These are phyloP conservation scores for Andricus curvator DNA, from an alignment of 2,888 invertebrate species.

Conservation along the genomic window DNA sequence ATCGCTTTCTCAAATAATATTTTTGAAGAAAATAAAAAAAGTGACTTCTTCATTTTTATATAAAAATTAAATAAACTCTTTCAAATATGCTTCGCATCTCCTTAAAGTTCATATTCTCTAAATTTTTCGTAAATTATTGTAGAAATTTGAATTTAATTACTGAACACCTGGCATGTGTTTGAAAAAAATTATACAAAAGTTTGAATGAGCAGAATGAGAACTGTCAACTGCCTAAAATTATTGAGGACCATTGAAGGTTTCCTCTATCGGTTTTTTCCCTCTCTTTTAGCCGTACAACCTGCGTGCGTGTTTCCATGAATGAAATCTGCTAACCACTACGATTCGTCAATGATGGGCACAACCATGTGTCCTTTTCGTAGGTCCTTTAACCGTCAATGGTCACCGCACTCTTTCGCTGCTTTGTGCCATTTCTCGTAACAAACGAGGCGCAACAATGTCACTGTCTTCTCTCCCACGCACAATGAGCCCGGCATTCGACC, in stretches of 20 bases:
- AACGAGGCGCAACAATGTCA: slow-evolving; percentile 65
- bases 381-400: slow-evolving; percentile 60
- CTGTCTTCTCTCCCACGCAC: slow-evolving; percentile 63
- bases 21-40: too few species aligned
- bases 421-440: slow-evolving; percentile 64
- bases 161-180: too few species aligned
- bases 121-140: too few species aligned
- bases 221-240: slow-evolving; percentile 55
- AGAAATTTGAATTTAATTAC: too few species aligned
- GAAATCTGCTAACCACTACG: slow-evolving; percentile 60
- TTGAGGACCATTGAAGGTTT: slow-evolving; percentile 55
- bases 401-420: slow-evolving; percentile 60
- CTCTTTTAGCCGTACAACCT: slow-evolving; percentile 52
- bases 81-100: too few species aligned
- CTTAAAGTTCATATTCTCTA: too few species aligned
- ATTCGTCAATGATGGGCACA: slow-evolving; percentile 60
- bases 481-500: slow-evolving; percentile 60
- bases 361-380: slow-evolving; percentile 59
- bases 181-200: too few species aligned
- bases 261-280: slow-evolving; percentile 48
- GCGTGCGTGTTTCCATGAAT: slow-evolving; percentile 62
- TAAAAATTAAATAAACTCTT: too few species aligned
- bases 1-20: too few species aligned
- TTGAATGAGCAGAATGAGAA: slow-evolving; percentile 44
- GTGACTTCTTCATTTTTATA: too few species aligned